Conservation (phyloP, 2,113 vertebrate genomes). For the Theristicus caerulescens region DNA sequence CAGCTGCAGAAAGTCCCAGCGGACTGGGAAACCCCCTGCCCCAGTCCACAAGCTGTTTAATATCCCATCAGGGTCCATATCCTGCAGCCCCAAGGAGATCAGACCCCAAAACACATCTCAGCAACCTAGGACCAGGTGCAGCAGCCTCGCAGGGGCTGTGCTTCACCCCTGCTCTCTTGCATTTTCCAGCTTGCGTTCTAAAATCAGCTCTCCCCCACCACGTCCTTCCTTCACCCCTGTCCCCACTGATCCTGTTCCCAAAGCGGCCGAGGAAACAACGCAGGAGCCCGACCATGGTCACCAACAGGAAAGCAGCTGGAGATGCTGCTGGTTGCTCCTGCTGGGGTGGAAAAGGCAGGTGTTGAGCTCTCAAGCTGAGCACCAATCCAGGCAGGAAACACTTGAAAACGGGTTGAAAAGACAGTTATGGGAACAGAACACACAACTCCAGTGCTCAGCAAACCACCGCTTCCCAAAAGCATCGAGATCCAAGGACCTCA, state of each 20-base stretch:
- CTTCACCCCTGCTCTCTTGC: background rate
- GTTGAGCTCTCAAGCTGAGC: background rate
- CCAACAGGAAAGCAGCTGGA: constrained; percentile 1
- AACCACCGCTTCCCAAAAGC: background rate
- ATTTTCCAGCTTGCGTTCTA: background rate
- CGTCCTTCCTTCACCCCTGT: background rate
- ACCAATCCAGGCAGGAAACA: background rate
- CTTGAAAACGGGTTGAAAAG: background rate
- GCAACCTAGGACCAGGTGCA: background rate
- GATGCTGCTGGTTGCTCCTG: background rate
- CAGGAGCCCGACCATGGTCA: background rate
- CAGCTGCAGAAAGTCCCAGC: background rate
- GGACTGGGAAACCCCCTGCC: background rate
- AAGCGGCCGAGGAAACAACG: fast-evolving
- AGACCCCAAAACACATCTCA: background rate
- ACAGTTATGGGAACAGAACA: background rate
- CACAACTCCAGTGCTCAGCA: background rate
- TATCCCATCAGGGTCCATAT: background rate
- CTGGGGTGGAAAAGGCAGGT: background rate
- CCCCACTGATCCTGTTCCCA: background rate
- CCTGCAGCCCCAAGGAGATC: background rate
- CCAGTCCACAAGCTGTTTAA: background rate
- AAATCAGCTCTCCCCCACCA: background rate
- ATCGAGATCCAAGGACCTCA: background rate
- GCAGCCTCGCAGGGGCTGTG: background rate